phyloP scores from a whole-genome alignment of 1,140 invertebrate genomes.

The Scylla paramamosain region DNA sequence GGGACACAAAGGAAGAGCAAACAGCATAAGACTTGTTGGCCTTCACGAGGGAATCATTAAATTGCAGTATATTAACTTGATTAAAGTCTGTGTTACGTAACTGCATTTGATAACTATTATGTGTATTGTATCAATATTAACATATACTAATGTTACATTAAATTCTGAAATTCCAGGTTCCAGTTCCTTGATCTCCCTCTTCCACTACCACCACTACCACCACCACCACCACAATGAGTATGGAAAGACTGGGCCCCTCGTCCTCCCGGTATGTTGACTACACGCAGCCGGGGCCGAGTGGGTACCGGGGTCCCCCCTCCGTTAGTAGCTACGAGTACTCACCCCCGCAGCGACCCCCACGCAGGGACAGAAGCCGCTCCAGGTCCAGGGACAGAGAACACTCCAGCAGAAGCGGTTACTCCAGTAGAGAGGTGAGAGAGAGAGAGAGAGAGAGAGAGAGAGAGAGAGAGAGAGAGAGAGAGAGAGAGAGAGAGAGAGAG shows the following conservation, averaged over 20 bases:
- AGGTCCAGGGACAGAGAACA: conserved; percentile 33
- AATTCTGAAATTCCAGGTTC: too few relatives aligned
- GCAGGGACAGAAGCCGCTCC: neutral
- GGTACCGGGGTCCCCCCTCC: conserved; percentile 52
- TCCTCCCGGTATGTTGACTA: conserved; percentile 64
- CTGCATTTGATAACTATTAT: too few relatives aligned
- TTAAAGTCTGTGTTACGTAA: too few relatives aligned
- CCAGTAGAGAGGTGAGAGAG: conserved; percentile 47
- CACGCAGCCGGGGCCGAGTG: conserved; percentile 52
- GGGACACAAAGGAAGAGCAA: too few relatives aligned
- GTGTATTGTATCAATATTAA: too few relatives aligned
- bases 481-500: neutral
- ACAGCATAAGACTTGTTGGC: too few relatives aligned
- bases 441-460: neutral
- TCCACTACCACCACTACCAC: neutral
- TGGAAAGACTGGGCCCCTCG: conserved; percentile 44
- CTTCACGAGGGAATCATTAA: too few relatives aligned
- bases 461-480: neutral
- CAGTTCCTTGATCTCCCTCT: too few relatives aligned
- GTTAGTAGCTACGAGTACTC: conserved; percentile 66
- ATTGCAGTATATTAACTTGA: too few relatives aligned
- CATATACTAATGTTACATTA: too few relatives aligned
- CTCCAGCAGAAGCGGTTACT: conserved; percentile 25
- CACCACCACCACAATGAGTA: conserved; percentile 52
- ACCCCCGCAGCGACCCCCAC: conserved; percentile 43